Conservation (phyloP, 2,113 vertebrate genomes). For the Alethe castanea region DNA sequence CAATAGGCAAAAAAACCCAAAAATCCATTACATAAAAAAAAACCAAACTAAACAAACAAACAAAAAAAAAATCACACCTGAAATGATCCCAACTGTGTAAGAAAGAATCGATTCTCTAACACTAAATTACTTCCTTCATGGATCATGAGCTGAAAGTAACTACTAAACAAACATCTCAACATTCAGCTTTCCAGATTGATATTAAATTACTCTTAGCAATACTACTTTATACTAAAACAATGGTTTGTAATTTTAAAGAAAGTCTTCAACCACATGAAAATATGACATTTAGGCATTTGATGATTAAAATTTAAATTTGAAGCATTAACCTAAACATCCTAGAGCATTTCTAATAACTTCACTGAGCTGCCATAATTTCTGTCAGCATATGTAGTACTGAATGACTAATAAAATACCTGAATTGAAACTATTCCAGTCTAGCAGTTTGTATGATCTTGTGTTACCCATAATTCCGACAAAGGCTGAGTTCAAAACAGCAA, state of each 20-base stretch:
- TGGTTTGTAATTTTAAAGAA: slow-evolving; percentile 4
- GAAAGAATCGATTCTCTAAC: background rate
- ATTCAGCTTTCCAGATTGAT: background rate
- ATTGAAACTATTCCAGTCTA: slow-evolving; percentile 99
- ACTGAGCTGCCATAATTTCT: slow-evolving; percentile 97
- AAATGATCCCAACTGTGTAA: background rate
- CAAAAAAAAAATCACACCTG: background rate
- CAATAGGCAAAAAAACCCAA: background rate
- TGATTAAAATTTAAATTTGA: slow-evolving; percentile 62
- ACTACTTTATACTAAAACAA: background rate
- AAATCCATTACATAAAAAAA: background rate
- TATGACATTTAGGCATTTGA: slow-evolving; percentile 11
- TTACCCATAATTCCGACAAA: slow-evolving; percentile 98
- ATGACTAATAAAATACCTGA: slow-evolving; percentile 97
- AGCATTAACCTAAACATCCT: slow-evolving; percentile 54
- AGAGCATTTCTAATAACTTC: slow-evolving; percentile 78
- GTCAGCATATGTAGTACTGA: slow-evolving; percentile 90
- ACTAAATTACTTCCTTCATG: background rate
- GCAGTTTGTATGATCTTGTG: slow-evolving; percentile 99
- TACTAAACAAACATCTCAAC: background rate
- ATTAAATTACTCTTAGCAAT: background rate
- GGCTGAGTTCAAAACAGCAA: slow-evolving; percentile 99
- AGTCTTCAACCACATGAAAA: slow-evolving; percentile 23
- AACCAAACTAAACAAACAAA: background rate
- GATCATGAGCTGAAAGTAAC: background rate